These are phyloP conservation scores for Lasiurus borealis DNA, from an alignment of 2,113 vertebrate genomes.

Conservation along the genomic window DNA sequence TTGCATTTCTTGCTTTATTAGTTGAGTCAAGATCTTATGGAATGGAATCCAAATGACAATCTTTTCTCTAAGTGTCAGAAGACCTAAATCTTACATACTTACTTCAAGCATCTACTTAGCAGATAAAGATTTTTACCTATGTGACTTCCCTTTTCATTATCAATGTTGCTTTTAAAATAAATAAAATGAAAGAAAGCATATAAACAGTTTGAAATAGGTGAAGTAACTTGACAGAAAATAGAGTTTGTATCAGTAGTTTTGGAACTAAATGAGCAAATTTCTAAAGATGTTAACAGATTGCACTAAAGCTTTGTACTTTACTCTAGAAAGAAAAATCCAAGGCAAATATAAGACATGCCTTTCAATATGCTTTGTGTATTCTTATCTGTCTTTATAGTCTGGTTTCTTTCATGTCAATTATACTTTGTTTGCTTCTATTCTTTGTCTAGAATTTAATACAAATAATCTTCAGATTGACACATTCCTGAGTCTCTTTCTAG, in stretches of 20 bases:
- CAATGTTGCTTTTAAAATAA: constrained; percentile 22
- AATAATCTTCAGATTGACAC: constrained; percentile 25
- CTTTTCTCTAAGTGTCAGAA: neutral
- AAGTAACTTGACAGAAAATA: neutral
- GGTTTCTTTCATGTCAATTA: neutral
- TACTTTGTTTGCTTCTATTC: constrained; percentile 7
- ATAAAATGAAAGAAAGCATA: neutral
- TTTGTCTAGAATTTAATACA: constrained; percentile 37
- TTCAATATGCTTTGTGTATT: constrained; percentile 1
- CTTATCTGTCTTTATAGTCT: neutral
- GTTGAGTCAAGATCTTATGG: neutral
- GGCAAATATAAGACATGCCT: neutral
- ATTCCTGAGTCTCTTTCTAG: neutral
- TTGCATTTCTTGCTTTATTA: neutral
- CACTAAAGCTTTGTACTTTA: neutral
- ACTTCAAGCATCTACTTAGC: neutral
- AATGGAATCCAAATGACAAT: neutral
- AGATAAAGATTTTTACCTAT: neutral
- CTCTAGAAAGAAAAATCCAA: neutral
- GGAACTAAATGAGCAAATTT: neutral
- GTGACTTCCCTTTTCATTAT: neutral
- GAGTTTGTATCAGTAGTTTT: neutral
- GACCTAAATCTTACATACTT: neutral
- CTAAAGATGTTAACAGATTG: neutral
- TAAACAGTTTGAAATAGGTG: neutral